Conservation (phyloP, 1,140 invertebrate species). For the Drosophila biarmipes region DNA sequence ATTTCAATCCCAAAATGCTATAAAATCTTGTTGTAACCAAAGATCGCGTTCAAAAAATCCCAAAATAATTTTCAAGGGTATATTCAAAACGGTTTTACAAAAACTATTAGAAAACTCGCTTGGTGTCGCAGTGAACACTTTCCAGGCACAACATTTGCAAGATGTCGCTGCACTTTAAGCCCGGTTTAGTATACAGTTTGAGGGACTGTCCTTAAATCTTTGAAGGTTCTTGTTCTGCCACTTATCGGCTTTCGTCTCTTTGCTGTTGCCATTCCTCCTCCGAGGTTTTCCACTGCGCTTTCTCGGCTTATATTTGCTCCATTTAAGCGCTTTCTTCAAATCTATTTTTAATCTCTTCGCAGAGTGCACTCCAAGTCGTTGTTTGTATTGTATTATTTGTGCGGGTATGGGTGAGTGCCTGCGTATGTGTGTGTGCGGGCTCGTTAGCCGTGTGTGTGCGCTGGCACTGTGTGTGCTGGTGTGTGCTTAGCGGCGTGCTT, state of each 20-base stretch:
- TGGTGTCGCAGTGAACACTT: not conserved
- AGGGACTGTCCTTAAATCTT: conserved; percentile 10
- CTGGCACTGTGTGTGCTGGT: conserved; percentile 9
- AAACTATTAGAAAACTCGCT: not conserved
- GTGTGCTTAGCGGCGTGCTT: conserved; percentile 20
- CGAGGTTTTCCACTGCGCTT: conserved; percentile 34
- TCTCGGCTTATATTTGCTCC: conserved; percentile 49
- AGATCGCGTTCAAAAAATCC: not conserved
- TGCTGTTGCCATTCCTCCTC: conserved; percentile 6
- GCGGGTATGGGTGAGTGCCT: conserved; percentile 30
- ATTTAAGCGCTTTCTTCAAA: conserved; percentile 50
- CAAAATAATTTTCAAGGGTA: not conserved
- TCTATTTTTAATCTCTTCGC: conserved; percentile 47
- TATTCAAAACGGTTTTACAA: no score
- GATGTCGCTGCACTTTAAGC: conserved; percentile 1
- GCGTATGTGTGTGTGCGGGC: conserved; percentile 1
- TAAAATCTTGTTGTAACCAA: no score
- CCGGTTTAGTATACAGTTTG: conserved; percentile 6
- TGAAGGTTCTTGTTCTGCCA: conserved; percentile 13
- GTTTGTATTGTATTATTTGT: conserved; percentile 48
- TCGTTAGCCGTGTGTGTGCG: conserved; percentile 11
- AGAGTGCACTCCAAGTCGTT: conserved; percentile 47
- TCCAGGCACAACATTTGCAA: not conserved
- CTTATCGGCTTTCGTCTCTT: conserved; percentile 12
- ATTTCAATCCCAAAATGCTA: not conserved